Evolutionary conservation across 2,113 vertebrate genomes (phyloP).

Genomic region (Lycaon pictus): DNA sequence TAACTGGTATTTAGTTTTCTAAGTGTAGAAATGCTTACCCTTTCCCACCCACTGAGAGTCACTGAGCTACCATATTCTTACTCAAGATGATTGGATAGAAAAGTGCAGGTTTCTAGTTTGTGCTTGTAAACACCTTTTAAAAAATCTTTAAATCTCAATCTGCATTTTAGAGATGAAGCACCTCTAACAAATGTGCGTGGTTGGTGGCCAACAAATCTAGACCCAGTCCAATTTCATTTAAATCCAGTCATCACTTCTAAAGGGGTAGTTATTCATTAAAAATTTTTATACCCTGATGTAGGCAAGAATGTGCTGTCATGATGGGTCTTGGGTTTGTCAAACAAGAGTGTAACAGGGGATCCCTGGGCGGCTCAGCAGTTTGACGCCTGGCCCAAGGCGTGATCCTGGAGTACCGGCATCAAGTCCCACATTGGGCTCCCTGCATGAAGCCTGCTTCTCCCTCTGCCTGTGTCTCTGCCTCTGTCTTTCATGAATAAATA

Average conservation of each 20-base stretch:
- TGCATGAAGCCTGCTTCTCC: no score
- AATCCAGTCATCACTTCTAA: not conserved
- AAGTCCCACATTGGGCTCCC: no score
- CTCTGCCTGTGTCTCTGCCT: no score
- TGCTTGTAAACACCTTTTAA: not conserved
- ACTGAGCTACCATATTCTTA: not conserved
- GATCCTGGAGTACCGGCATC: no score
- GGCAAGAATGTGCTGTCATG: not conserved
- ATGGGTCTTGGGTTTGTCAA: not conserved
- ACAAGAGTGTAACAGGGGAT: not conserved
- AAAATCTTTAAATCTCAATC: not conserved
- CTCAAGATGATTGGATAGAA: not conserved
- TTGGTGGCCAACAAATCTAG: no score
- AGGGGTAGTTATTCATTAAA: not conserved
- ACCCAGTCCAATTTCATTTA: not conserved
- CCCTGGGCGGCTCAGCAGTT: no score
- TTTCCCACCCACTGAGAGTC: not conserved
- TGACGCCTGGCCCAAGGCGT: no score
- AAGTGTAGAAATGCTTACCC: not conserved
- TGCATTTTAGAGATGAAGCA: not conserved
- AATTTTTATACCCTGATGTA: not conserved
- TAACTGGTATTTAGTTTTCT: not conserved
- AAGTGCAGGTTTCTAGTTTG: not conserved
- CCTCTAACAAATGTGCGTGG: not conserved
- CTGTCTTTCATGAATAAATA: no score